Evolutionary conservation across 2,888 invertebrate genomes (phyloP).

Genomic region (Acrobasis suavella): DNA sequence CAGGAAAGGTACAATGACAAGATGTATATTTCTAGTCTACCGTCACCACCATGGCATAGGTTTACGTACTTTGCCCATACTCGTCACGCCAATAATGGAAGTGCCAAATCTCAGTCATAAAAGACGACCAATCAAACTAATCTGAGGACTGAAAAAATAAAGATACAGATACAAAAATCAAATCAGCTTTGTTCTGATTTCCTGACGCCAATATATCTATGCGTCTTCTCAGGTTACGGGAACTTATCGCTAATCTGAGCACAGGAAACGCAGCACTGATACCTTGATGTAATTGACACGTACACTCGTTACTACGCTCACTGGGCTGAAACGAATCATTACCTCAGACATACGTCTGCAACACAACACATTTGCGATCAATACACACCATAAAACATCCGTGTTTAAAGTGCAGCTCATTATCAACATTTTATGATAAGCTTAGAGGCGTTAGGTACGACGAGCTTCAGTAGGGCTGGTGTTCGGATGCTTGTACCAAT

Average conservation of each 20-base stretch:
- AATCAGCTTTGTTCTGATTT: conserved; percentile 39
- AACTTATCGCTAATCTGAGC: conserved; percentile 42
- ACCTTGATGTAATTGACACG: conserved; percentile 48
- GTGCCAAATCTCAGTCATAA: too few relatives aligned
- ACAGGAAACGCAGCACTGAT: conserved; percentile 49
- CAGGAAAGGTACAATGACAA: too few relatives aligned
- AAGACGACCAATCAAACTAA: too few relatives aligned
- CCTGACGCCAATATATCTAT: conserved; percentile 30
- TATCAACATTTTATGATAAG: too few relatives aligned
- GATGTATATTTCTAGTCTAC: too few relatives aligned
- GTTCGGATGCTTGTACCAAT: too few relatives aligned
- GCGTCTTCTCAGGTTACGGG: conserved; percentile 50
- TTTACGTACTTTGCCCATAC: too few relatives aligned
- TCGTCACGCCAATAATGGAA: too few relatives aligned
- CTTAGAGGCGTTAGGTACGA: too few relatives aligned
- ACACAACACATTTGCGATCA: background rate
- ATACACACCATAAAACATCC: background rate
- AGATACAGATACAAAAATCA: background rate
- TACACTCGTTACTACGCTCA: conserved; percentile 40
- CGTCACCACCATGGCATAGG: too few relatives aligned
- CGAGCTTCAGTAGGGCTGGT: too few relatives aligned
- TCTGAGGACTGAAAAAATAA: too few relatives aligned
- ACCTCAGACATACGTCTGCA: conserved; percentile 30
- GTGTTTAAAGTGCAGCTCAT: conserved; percentile 15
- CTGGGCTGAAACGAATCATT: conserved; percentile 36